Percentiles rank a stretch among this genome's conserved stretches.
Conservation (phyloP, 2,797 vertebrate species). For the Anableps anableps region DNA sequence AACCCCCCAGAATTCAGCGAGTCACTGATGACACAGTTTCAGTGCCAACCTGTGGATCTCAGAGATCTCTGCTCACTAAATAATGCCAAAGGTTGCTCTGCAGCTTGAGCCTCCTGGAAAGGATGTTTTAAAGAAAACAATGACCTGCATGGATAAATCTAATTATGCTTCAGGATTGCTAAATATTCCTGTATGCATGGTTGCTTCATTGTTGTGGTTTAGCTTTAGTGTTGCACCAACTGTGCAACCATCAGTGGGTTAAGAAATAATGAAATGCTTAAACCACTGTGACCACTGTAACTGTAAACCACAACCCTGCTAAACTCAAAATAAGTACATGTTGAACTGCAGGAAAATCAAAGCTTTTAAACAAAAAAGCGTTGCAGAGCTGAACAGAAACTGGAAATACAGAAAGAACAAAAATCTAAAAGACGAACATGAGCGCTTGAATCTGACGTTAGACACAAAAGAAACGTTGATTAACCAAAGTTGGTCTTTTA, state of each 20-base stretch:
- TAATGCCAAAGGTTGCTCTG: constrained; percentile 32
- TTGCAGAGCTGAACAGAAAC: neutral
- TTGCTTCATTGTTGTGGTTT: neutral
- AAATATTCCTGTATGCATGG: neutral
- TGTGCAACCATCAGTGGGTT: neutral
- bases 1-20: constrained; percentile 10
- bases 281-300: neutral
- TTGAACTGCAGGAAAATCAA: neutral
- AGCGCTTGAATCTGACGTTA: neutral
- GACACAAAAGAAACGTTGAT: neutral
- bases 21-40: constrained; percentile 73
- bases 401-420: neutral
- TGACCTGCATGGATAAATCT: neutral
- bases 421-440: neutral
- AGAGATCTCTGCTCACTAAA: constrained; percentile 39
- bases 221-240: neutral
- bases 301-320: constrained; percentile 1
- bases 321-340: neutral
- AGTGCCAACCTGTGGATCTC: constrained; percentile 29
- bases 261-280: neutral
- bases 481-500: neutral
- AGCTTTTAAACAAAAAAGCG: neutral
- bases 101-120: constrained; percentile 4
- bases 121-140: neutral
- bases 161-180: neutral